Percentiles rank a stretch among this genome's conserved stretches.
phyloP scores from a whole-genome alignment of 2,888 invertebrate species.

The Camponotus fellah region DNA sequence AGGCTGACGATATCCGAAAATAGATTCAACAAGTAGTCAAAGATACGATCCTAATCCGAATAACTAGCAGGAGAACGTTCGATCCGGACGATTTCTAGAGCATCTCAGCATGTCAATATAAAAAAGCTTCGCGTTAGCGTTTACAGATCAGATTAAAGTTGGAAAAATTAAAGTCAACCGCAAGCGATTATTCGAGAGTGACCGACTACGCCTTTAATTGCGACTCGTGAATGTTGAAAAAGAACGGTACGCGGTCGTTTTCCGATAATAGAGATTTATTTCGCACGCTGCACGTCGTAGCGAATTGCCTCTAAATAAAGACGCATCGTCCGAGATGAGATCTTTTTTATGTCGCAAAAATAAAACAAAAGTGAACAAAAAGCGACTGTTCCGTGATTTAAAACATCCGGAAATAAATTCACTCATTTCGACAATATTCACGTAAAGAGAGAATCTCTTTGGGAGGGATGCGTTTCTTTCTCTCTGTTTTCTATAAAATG shows the following conservation, averaged over 20 bases:
- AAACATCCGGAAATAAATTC: neutral
- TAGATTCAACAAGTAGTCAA: constrained; percentile 51
- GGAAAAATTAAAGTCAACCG: constrained; percentile 26
- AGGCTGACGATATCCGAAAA: neutral
- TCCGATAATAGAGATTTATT: constrained; percentile 57
- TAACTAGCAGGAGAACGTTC: neutral
- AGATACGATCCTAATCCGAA: constrained; percentile 7
- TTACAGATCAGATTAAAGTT: constrained; percentile 8
- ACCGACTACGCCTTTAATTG: constrained; percentile 41
- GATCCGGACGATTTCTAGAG: neutral
- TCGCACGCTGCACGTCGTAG: constrained; percentile 8
- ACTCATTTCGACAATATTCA: neutral
- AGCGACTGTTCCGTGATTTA: neutral
- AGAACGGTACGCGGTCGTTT: neutral
- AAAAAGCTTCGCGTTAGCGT: neutral
- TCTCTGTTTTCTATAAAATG: neutral
- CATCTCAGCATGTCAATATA: constrained; percentile 20
- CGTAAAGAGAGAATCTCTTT: neutral
- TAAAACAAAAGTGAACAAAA: neutral
- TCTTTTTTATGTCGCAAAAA: constrained; percentile 31
- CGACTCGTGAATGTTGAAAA: constrained; percentile 15
- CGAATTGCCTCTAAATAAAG: constrained; percentile 54
- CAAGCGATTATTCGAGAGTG: constrained; percentile 27
- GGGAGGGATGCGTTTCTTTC: neutral
- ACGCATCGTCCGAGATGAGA: constrained; percentile 42